Percentiles rank a stretch among this genome's conserved stretches.
phyloP scores from a whole-genome alignment of 2,888 invertebrate species.

The Caenorhabditis macrosperma region DNA sequence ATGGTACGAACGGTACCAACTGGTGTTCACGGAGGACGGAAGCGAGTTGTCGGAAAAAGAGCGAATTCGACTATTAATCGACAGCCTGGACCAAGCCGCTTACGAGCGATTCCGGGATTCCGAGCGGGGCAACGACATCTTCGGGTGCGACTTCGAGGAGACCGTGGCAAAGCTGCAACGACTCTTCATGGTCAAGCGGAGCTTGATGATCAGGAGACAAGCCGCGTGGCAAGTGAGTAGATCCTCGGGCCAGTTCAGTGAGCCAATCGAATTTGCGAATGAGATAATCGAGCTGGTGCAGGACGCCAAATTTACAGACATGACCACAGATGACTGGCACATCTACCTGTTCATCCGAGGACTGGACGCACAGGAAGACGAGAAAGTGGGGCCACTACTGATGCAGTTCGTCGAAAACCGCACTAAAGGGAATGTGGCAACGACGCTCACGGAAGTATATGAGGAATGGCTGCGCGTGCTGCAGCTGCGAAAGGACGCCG shows the following conservation, averaged over 20 bases:
- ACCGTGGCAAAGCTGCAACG: not conserved
- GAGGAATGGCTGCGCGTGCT: not conserved
- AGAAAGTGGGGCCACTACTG: not conserved
- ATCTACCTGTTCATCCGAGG: conserved; percentile 3
- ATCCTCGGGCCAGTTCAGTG: not conserved
- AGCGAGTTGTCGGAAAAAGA: not conserved
- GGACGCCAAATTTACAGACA: not conserved
- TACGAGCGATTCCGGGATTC: not conserved
- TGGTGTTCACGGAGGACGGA: conserved; percentile 3
- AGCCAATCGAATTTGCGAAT: not conserved
- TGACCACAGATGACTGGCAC: not conserved
- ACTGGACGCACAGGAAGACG: not conserved
- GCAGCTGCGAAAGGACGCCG: not conserved
- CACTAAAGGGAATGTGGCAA: not conserved
- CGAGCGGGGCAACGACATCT: not conserved
- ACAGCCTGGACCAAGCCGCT: not conserved
- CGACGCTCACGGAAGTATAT: not conserved
- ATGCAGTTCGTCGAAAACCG: not conserved
- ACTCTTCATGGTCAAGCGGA: not conserved
- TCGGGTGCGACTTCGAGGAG: not conserved
- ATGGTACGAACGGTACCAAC: not conserved
- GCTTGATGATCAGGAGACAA: not conserved
- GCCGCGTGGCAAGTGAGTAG: not conserved
- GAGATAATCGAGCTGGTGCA: not conserved
- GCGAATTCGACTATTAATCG: not conserved